These are phyloP conservation scores for Halcyon senegalensis DNA, from an alignment of 2,113 vertebrate species.

Conservation along the genomic window DNA sequence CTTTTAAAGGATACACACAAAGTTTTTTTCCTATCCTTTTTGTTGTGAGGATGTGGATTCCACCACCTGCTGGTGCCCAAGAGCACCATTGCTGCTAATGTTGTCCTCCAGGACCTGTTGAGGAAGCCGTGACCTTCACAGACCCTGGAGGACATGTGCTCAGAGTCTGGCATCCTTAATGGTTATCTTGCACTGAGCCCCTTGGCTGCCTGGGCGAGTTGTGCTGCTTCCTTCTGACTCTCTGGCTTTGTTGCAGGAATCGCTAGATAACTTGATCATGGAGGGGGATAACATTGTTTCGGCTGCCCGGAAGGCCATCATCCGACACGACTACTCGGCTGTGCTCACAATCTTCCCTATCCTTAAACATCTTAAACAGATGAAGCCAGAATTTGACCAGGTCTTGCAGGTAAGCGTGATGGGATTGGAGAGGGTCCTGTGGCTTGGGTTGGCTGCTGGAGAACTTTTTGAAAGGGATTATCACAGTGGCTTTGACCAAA, in stretches of 20 bases:
- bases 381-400: constrained; percentile 93
- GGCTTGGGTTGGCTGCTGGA: background rate
- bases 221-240: background rate
- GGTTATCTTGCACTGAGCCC: background rate
- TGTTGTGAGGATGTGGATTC: background rate
- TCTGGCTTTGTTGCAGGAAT: constrained; percentile 81
- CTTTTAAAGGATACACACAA: background rate
- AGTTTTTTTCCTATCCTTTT: background rate
- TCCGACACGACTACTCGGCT: constrained; percentile 93
- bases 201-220: background rate
- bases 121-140: background rate
- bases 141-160: background rate
- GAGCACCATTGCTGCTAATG: background rate
- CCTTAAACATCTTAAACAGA: constrained; percentile 93
- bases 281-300: constrained; percentile 96
- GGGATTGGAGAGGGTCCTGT: background rate
- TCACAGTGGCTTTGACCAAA: background rate
- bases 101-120: background rate
- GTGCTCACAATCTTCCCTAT: constrained; percentile 97
- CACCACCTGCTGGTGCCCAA: background rate
- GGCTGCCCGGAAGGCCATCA: constrained; percentile 90
- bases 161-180: background rate
- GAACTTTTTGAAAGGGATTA: background rate
- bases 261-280: constrained; percentile 92
- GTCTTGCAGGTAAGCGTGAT: constrained; percentile 86